Evolutionary conservation across 1,140 invertebrate genomes (phyloP), one percentile per base, ranked within the genome.

Genomic region (Parasteatoda tepidariorum): DNA sequence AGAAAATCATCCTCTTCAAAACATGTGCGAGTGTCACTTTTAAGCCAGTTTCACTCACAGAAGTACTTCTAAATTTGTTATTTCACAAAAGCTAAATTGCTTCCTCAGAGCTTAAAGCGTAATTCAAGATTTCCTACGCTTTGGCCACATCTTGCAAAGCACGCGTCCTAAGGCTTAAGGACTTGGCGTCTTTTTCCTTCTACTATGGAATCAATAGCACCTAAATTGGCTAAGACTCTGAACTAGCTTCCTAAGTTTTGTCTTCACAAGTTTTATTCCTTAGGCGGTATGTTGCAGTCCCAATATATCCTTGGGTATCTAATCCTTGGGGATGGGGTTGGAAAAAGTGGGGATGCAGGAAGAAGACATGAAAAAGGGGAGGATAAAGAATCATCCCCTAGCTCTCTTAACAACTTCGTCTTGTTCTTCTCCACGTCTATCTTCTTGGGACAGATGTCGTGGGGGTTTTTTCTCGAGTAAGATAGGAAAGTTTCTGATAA

Each of bases 261-360:
- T 28, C 55, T 74, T 74, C 71, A 74, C 71, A 74, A 74, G 55
- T 74, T 74, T 74, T 74, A 74, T 74, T 74, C 71, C 71, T 59
- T 24, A 55, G 57, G 71, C 71, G 31, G 28, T 48, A 18, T 48
- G 38, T 48, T 74, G 55, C 55, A 61, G 71, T 48, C 57, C 71
- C 71, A 62, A 74, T 74, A 74, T 74, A 74, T 74, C 71, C 31
- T 74, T 38, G 55, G 71, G 57, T 38, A 31, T 55, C 71, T 61
- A 62, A 61, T 61, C 71, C 55, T 61, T 6, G n/a, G 71, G 71
- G 71, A 74, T 33, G 34, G n/a, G n/a, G 48, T 28, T 5, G 48
- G 48, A 54, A 30, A 31, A 31, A n/a, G 48, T 26, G 41, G 31
- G 11, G n/a, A 41, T 30, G 48, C 3, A 18, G 30, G 30, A 31